A percentile compares a stretch with the other conserved stretches of the same genome.
These are phyloP conservation scores for Lacanobia oleracea DNA, from an alignment of 2,888 invertebrate species.

Conservation along the genomic window DNA sequence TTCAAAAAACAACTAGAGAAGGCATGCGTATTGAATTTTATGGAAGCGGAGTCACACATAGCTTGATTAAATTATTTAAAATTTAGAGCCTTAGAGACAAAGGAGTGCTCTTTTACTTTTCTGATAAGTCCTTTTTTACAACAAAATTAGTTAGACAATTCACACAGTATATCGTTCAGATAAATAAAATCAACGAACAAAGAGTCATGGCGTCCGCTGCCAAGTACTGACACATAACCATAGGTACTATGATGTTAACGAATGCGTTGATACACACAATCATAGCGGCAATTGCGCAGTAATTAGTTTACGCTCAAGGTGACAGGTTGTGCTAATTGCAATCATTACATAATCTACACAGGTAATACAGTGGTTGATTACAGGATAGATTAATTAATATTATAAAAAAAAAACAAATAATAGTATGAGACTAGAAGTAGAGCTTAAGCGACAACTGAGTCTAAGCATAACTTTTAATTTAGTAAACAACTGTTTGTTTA, in stretches of 20 bases:
- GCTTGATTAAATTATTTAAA: background rate
- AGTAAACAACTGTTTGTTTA: background rate
- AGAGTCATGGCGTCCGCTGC: conserved; percentile 1
- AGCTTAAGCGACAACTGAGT: background rate
- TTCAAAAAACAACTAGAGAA: background rate
- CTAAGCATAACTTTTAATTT: background rate
- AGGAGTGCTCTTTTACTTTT: background rate
- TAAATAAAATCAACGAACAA: conserved; percentile 21
- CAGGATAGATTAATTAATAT: background rate
- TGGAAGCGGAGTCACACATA: background rate
- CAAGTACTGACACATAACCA: conserved; percentile 20
- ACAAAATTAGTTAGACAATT: conserved; percentile 1
- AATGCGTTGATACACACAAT: conserved; percentile 31
- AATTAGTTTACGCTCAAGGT: conserved; percentile 48
- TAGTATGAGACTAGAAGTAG: background rate
- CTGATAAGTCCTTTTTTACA: background rate
- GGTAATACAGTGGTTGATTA: conserved; percentile 1
- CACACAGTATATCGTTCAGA: background rate
- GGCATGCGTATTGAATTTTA: no score
- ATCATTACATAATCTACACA: conserved; percentile 31
- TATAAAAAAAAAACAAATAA: background rate
- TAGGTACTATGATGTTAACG: conserved; percentile 25
- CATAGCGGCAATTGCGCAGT: conserved; percentile 36
- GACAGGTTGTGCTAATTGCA: conserved; percentile 30
- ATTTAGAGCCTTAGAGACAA: background rate